Evolutionary conservation across 2,888 invertebrate species (phyloP), one percentile per base, ranked within the genome.

Genomic region (Xestoiulus laeticollis): DNA sequence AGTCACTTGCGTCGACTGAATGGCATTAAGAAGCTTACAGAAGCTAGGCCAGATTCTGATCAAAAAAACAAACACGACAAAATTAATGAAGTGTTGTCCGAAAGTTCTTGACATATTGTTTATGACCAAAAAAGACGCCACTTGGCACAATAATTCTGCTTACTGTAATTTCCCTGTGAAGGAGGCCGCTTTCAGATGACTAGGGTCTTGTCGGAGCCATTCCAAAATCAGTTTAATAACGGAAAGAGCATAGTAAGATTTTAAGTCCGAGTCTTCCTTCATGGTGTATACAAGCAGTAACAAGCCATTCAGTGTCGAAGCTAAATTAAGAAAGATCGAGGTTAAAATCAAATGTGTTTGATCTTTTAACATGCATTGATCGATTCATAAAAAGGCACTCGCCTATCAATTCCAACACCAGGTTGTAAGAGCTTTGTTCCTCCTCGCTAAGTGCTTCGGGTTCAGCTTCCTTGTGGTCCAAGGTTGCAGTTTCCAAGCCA

Each of bases 151-250:
- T 22, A n/a, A 59, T 22, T 22, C 59, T n/a, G n/a, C 22, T 59
- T 89, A 90, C 90, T 90, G 90, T n/a, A 90, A 89, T 85, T 89
- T 90, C 48, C 88, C 88, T 22, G 87, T 88, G 32, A 90, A 88
- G 1, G 89, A 87, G 53, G 90, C 89, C 53, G 89, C 88, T 88
- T 92, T 92, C 89, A 94, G 91, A 89, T 93, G 92, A 82, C 92
- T 91, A 19, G 94, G 93, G 89, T 94, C 93, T 89, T 93, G 92
- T 90, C 92, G 92, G 90, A 95, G 93, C 96, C 96, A 96, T 91
- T 95, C 95, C 91, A 96, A 93, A 91, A 95, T 94, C 90, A 96
- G 93, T 92, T 96, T 96, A 90, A 96, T 92, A 90, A 95, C 94
- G 32, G 96, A 95, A 90, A 96, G 92, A 14, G 95, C 95, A 89